These are phyloP conservation scores for Frankliniella fusca DNA, from an alignment of 2,888 invertebrate species.

Conservation along the genomic window DNA sequence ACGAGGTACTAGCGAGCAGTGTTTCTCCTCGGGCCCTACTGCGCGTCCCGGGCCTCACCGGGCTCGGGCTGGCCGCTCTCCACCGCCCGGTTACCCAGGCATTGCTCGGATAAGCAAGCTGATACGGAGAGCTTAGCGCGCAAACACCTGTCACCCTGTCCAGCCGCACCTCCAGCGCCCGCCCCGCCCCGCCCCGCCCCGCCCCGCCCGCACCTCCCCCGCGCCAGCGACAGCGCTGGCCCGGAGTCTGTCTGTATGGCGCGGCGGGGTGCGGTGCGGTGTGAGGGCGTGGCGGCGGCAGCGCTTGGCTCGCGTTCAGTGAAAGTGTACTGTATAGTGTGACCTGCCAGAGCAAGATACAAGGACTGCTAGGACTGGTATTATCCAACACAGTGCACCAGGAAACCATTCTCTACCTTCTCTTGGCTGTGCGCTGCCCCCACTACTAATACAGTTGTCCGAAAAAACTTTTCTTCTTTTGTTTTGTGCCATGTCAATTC, in stretches of 20 bases:
- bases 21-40: too few species aligned
- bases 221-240: neutral
- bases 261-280: neutral
- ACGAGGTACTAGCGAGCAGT: too few species aligned
- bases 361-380: neutral
- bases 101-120: conserved; percentile 18
- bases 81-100: neutral
- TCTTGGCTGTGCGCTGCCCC: neutral
- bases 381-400: neutral
- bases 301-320: neutral
- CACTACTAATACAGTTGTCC: neutral
- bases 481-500: neutral
- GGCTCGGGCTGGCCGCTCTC: too few species aligned
- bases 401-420: neutral
- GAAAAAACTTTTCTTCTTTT: neutral
- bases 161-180: neutral
- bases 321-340: neutral
- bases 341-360: too few species aligned
- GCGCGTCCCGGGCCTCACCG: too few species aligned
- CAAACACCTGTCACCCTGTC: conserved; percentile 21
- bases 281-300: neutral
- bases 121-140: conserved; percentile 19
- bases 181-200: neutral
- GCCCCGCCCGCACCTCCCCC: neutral
- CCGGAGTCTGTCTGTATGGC: neutral